phyloP scores from a whole-genome alignment of 2,888 invertebrate species.

The Drosophila macrothrix region DNA sequence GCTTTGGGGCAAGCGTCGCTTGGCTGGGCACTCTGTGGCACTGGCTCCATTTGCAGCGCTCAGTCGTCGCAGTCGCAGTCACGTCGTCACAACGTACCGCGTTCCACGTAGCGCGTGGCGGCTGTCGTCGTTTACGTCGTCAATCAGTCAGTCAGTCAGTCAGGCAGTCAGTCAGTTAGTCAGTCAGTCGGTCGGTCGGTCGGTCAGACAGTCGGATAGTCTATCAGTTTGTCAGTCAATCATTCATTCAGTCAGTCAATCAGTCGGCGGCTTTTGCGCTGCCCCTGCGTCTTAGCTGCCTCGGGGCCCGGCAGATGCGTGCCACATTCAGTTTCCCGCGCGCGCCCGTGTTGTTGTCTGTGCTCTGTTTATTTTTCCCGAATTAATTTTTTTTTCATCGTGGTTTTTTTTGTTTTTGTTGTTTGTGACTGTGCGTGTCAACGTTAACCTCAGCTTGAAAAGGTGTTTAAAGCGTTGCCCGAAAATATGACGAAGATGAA shows the following conservation, averaged over 20 bases:
- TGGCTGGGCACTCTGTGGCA: constrained; percentile 4
- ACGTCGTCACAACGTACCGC: constrained; percentile 79
- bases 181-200: not conserved
- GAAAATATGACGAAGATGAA: not conserved
- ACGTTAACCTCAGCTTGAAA: constrained; percentile 45
- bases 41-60: constrained; percentile 61
- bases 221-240: constrained; percentile 12
- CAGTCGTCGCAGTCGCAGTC: constrained; percentile 80
- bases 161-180: constrained; percentile 14
- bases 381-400: constrained; percentile 11
- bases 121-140: constrained; percentile 58
- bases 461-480: constrained; percentile 65
- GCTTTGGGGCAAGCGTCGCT: constrained; percentile 30
- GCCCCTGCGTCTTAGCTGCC: constrained; percentile 27
- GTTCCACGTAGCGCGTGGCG: constrained; percentile 69
- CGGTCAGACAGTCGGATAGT: constrained; percentile 5
- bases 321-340: constrained; percentile 55
- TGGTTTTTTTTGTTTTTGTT: constrained; percentile 23
- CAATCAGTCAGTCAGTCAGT: constrained; percentile 23
- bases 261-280: constrained; percentile 6
- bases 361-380: not conserved
- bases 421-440: constrained; percentile 62
- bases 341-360: constrained; percentile 23
- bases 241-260: constrained; percentile 24
- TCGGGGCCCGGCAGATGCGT: constrained; percentile 51